These are phyloP conservation scores for Thumatha senex DNA, from an alignment of 2,888 invertebrate genomes.

Conservation along the genomic window DNA sequence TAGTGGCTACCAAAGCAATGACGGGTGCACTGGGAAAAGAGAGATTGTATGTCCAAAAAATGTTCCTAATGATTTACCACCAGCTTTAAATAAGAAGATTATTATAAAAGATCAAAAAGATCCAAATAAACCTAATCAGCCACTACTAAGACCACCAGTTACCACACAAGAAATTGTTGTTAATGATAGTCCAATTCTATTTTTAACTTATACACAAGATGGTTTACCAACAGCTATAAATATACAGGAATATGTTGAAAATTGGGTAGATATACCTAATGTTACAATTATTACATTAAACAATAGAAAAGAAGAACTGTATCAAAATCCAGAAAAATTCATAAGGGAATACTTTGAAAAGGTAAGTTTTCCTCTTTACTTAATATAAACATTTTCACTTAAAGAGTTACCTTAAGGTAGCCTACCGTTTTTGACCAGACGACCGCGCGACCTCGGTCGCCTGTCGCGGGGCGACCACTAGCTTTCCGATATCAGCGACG, in stretches of 20 bases:
- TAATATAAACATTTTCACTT: too few species aligned
- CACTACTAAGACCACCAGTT: constrained; percentile 40
- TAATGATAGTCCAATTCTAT: constrained; percentile 64
- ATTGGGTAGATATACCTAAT: constrained; percentile 65
- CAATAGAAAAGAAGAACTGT: constrained; percentile 76
- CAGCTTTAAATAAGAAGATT: constrained; percentile 64
- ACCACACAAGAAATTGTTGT: constrained; percentile 41
- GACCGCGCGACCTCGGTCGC: too few species aligned
- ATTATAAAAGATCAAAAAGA: constrained; percentile 47
- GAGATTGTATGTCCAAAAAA: constrained; percentile 69
- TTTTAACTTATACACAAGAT: constrained; percentile 82
- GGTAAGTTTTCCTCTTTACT: constrained; percentile 66
- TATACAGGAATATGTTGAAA: constrained; percentile 73
- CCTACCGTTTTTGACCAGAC: too few species aligned
- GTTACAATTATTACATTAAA: constrained; percentile 71
- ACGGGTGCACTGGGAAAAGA: constrained; percentile 54
- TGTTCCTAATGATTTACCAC: constrained; percentile 65
- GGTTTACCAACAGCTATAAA: constrained; percentile 72
- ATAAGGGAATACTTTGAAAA: constrained; percentile 83
- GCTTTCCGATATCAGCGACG: too few species aligned
- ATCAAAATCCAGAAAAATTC: constrained; percentile 80
- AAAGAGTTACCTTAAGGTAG: too few species aligned
- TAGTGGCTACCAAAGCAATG: constrained; percentile 71
- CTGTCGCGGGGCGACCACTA: too few species aligned
- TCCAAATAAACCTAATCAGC: constrained; percentile 53